Conservation (phyloP, 2,797 vertebrate genomes). For the Huso huso region DNA sequence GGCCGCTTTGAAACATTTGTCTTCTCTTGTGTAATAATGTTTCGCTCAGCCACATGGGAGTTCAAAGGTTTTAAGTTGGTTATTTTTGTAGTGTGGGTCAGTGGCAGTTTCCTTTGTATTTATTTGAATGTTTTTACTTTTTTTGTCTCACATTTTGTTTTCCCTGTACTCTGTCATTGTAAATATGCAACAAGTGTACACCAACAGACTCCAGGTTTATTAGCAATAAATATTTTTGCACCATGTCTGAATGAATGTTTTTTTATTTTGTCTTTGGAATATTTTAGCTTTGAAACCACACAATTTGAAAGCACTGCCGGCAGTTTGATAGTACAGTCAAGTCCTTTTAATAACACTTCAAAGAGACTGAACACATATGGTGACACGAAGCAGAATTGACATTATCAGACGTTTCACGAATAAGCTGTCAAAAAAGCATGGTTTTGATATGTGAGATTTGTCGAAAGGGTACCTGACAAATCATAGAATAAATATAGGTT, state of each 20-base stretch:
- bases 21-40: slow-evolving; percentile 41
- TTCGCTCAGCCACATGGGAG: slow-evolving; percentile 46
- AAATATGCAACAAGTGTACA: slow-evolving; percentile 77
- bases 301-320: neutral
- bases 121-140: slow-evolving; percentile 64
- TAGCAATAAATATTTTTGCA: slow-evolving; percentile 88
- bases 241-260: slow-evolving; percentile 41
- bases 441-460: no score
- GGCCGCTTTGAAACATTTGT: slow-evolving; percentile 38
- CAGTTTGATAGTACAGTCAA: no score
- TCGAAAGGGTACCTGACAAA: no score
- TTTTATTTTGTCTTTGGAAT: slow-evolving; percentile 3
- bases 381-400: no score
- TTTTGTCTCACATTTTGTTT: slow-evolving; percentile 63
- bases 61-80: slow-evolving; percentile 38
- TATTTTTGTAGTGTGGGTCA: slow-evolving; percentile 56
- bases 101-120: slow-evolving; percentile 68
- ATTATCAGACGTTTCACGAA: no score
- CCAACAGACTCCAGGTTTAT: slow-evolving; percentile 74
- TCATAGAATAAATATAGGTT: no score
- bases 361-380: no score
- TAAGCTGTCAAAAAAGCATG: no score
- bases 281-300: neutral
- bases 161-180: slow-evolving; percentile 69
- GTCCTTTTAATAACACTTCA: no score